Percentiles rank a stretch among this genome's conserved stretches.
Evolutionary conservation across 2,113 vertebrate species (phyloP).

Genomic region (Ptyas mucosa): DNA sequence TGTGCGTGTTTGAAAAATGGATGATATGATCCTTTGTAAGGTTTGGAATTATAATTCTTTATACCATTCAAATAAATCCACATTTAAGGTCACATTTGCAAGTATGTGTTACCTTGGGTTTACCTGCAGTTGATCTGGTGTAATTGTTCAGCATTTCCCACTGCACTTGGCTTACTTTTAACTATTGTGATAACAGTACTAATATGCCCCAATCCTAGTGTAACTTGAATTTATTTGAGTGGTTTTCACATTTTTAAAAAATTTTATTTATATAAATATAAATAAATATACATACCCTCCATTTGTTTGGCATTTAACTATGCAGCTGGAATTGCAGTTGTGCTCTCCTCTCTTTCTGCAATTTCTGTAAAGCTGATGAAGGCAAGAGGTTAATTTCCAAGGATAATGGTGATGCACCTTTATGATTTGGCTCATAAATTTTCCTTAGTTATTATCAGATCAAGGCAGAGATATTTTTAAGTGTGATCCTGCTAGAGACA

Average conservation of each 20-base stretch:
- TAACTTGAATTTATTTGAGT: background rate
- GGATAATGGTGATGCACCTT: background rate
- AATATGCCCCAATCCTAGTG: background rate
- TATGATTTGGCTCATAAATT: background rate
- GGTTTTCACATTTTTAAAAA: too few species aligned
- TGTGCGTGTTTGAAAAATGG: background rate
- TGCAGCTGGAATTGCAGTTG: background rate
- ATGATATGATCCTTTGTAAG: background rate
- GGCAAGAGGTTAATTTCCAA: background rate
- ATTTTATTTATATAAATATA: too few species aligned
- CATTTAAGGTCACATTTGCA: background rate
- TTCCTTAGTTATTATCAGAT: background rate
- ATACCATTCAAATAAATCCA: background rate
- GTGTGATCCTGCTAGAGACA: background rate
- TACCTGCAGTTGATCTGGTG: background rate
- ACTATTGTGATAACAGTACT: background rate
- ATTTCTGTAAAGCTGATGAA: background rate
- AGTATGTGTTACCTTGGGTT: background rate
- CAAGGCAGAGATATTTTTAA: background rate
- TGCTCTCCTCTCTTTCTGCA: background rate
- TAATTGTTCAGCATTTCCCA: background rate
- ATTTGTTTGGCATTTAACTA: too few species aligned
- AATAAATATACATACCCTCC: too few species aligned
- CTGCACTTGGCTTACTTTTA: background rate
- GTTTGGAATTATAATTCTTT: background rate